These are phyloP conservation scores for Hedya salicella DNA, from an alignment of 2,888 invertebrate genomes.

Conservation along the genomic window DNA sequence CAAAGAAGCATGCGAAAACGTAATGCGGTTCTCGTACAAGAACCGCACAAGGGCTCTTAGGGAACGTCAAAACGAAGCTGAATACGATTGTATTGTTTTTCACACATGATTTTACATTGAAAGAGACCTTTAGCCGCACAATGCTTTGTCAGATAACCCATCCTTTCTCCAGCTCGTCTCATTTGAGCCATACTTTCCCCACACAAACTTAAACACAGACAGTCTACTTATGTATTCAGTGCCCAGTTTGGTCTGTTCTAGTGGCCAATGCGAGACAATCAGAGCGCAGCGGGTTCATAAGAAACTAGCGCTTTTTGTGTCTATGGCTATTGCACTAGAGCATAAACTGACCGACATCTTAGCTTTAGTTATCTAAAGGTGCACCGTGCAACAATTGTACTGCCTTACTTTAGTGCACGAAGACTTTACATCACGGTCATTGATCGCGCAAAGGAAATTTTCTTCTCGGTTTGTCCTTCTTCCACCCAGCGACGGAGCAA, in stretches of 20 bases:
- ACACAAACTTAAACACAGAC: conserved; percentile 12
- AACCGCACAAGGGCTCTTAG: neutral
- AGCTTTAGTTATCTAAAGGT: conserved; percentile 9
- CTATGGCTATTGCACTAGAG: conserved; percentile 27
- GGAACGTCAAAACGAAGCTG: neutral
- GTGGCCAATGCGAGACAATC: conserved; percentile 27
- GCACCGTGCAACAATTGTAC: neutral
- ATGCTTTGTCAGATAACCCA: conserved; percentile 10
- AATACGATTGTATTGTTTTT: conserved; percentile 2
- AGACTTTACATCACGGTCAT: too few relatives aligned
- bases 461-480: too few relatives aligned
- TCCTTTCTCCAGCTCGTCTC: conserved; percentile 3
- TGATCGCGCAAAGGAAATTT: too few relatives aligned
- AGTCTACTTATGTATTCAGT: conserved; percentile 26
- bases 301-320: conserved; percentile 27
- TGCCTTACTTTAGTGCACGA: neutral
- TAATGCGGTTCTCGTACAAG: neutral
- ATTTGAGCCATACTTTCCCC: conserved; percentile 34
- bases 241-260: conserved; percentile 18
- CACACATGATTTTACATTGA: neutral
- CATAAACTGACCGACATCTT: conserved; percentile 3
- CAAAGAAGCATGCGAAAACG: too few relatives aligned
- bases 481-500: too few relatives aligned
- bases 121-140: neutral
- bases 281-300: conserved; percentile 35